Percentiles rank a stretch among this genome's conserved stretches.
Evolutionary conservation across 2,113 vertebrate genomes (phyloP).

Genomic region (Ovis canadensis): DNA sequence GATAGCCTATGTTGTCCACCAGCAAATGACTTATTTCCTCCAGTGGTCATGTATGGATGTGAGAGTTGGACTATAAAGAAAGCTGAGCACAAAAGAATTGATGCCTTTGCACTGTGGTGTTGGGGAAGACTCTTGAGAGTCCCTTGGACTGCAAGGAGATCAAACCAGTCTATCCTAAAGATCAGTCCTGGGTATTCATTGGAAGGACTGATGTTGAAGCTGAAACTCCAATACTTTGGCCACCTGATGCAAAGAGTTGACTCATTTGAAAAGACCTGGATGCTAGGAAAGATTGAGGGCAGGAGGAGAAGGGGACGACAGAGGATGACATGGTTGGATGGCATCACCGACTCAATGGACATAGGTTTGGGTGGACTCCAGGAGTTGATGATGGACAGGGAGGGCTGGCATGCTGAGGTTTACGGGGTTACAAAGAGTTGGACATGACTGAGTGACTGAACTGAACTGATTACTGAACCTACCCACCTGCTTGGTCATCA

Average conservation of each 20-base stretch:
- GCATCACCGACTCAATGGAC: background rate
- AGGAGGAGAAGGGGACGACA: background rate
- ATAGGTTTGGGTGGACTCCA: background rate
- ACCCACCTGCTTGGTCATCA: background rate
- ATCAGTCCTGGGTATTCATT: background rate
- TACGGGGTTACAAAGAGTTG: background rate
- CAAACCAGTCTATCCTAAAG: background rate
- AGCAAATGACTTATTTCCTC: background rate
- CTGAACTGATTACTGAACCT: background rate
- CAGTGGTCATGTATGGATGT: background rate
- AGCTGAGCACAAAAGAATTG: background rate
- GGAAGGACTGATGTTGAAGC: background rate
- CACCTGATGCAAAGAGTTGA: background rate
- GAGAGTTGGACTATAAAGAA: background rate
- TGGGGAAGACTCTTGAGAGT: background rate
- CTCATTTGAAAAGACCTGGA: background rate
- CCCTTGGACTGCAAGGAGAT: background rate
- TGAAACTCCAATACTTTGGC: background rate
- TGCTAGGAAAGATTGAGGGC: background rate
- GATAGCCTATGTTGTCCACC: background rate
- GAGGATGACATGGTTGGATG: background rate
- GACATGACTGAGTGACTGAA: background rate
- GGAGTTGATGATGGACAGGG: background rate
- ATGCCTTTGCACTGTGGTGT: background rate
- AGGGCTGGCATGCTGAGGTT: accelerated